Evolutionary conservation across 53 echinoderm and acorn worm species (phyloP).

Genomic region (Paracentrotus lividus): DNA sequence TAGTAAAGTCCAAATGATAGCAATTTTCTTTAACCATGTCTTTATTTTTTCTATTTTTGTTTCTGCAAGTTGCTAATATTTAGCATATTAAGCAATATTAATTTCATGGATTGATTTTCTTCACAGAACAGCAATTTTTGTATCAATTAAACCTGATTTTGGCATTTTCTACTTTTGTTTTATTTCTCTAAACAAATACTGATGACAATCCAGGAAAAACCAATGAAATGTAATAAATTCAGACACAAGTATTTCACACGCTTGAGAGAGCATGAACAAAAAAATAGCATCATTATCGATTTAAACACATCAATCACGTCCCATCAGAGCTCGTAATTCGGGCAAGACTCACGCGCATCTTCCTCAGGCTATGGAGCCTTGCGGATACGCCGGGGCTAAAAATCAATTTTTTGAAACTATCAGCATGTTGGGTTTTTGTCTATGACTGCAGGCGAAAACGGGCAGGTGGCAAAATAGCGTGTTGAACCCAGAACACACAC

Average conservation of each 20-base stretch:
- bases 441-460: slow-evolving; percentile 52
- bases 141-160: not conserved
- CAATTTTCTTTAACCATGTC: not conserved
- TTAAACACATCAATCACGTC: slow-evolving; percentile 58
- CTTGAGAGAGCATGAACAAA: slow-evolving; percentile 28
- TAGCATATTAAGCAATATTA: not conserved
- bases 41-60: not conserved
- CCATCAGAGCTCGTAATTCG: slow-evolving; percentile 53
- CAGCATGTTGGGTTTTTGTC: slow-evolving; percentile 46
- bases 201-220: not conserved
- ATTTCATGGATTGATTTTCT: not conserved
- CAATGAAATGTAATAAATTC: not conserved
- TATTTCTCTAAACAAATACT: not conserved
- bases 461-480: slow-evolving; percentile 65
- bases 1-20: not conserved
- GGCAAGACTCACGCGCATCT: slow-evolving; percentile 46
- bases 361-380: slow-evolving; percentile 38
- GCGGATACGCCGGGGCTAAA: slow-evolving; percentile 48
- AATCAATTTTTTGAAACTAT: slow-evolving; percentile 56
- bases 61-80: not conserved
- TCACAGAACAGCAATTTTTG: not conserved
- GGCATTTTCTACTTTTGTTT: not conserved
- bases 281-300: slow-evolving; percentile 41
- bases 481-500: slow-evolving; percentile 6
- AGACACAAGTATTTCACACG: slow-evolving; percentile 10